Conservation (phyloP, 1,140 invertebrate species). For the Apis florea region DNA sequence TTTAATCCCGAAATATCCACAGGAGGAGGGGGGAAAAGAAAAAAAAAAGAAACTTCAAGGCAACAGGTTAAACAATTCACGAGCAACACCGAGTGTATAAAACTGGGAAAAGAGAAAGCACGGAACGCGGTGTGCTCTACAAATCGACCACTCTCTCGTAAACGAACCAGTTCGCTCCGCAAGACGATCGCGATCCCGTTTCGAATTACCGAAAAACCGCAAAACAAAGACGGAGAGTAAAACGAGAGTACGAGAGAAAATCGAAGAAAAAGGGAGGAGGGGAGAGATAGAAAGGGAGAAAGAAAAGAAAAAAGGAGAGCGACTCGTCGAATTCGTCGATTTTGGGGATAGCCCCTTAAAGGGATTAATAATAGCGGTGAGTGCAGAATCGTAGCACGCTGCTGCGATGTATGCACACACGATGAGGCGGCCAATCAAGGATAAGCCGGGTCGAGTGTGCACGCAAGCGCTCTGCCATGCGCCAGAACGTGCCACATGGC, state of each 20-base stretch:
- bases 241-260: not conserved
- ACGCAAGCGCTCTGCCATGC: slow-evolving; percentile 69
- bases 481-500: slow-evolving; percentile 75
- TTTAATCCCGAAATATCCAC: not conserved
- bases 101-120: slow-evolving; percentile 9
- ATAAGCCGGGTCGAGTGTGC: slow-evolving; percentile 55
- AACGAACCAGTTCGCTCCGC: not conserved
- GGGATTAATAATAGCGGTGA: slow-evolving; percentile 49
- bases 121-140: slow-evolving; percentile 4
- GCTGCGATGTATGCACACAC: slow-evolving; percentile 24
- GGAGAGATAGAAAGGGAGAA: not conserved
- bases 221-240: not conserved
- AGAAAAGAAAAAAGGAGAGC: not conserved
- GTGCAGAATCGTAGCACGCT: slow-evolving; percentile 23
- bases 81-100: not conserved
- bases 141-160: not conserved
- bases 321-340: not conserved
- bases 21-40: no score
- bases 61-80: slow-evolving; percentile 10
- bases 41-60: not conserved
- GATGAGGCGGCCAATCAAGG: slow-evolving; percentile 41
- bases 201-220: slow-evolving; percentile 2
- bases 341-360: slow-evolving; percentile 25
- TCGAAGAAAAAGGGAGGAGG: no score
- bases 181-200: slow-evolving; percentile 1